Evolutionary conservation across 1,140 invertebrate genomes (phyloP).

Genomic region (Cyrtorhinus lividipennis): DNA sequence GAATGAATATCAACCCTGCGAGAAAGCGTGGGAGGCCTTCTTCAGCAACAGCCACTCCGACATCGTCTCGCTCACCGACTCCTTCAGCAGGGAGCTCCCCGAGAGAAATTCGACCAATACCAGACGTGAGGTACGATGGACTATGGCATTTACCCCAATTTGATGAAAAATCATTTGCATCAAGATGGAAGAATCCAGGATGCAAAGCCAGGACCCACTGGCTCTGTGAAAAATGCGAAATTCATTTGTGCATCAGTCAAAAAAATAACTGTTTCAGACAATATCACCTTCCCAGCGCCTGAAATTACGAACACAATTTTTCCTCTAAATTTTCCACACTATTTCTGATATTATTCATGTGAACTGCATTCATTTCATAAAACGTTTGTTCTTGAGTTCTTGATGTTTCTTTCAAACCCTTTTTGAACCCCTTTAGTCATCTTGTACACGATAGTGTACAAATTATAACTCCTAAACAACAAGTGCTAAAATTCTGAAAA

Average conservation of each 20-base stretch:
- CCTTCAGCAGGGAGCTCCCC: background rate
- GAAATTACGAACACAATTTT: too few species aligned
- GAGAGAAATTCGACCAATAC: background rate
- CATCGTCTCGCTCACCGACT: background rate
- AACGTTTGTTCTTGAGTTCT: too few species aligned
- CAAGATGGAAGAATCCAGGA: background rate
- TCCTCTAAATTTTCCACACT: too few species aligned
- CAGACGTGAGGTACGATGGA: background rate
- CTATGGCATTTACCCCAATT: background rate
- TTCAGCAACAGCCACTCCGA: background rate
- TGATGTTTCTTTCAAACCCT: too few species aligned
- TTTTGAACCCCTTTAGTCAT: too few species aligned
- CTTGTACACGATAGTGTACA: too few species aligned
- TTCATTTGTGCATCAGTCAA: background rate
- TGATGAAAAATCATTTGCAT: background rate
- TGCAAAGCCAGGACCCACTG: background rate
- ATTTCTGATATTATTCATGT: too few species aligned
- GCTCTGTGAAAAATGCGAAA: background rate
- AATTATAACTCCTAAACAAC: too few species aligned
- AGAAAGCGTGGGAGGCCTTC: constrained; percentile 1
- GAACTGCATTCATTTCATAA: too few species aligned
- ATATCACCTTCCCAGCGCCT: too few species aligned
- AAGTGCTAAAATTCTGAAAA: too few species aligned
- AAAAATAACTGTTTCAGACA: background rate
- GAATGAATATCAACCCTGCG: background rate